phyloP scores from a whole-genome alignment of 2,113 vertebrate genomes.

The Sprattus sprattus region DNA sequence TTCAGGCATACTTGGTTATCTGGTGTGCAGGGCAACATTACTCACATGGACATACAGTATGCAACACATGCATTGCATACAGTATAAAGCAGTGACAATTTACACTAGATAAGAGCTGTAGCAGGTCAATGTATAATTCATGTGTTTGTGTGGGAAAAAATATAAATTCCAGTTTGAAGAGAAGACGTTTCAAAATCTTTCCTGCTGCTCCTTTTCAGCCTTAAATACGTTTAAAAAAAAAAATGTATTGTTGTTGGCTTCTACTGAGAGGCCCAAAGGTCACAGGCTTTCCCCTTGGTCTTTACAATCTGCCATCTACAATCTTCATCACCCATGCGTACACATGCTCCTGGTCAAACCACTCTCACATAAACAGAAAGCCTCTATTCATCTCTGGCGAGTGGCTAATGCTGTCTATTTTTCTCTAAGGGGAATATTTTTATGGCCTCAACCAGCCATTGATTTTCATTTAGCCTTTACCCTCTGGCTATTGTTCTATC shows the following conservation, averaged over 20 bases:
- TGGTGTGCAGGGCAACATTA: background rate
- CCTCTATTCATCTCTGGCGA: background rate
- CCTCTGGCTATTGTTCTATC: background rate
- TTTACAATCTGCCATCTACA: conserved; percentile 32
- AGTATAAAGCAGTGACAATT: background rate
- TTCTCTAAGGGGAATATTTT: background rate
- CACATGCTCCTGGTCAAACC: background rate
- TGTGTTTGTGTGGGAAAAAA: background rate
- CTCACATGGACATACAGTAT: background rate
- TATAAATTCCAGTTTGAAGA: background rate
- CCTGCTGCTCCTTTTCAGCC: background rate
- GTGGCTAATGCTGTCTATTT: background rate
- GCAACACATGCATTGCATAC: background rate
- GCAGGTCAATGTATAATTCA: background rate
- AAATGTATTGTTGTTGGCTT: background rate
- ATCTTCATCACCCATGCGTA: conserved; percentile 39
- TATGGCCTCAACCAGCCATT: background rate
- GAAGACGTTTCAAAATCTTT: background rate
- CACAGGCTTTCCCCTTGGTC: conserved; percentile 16
- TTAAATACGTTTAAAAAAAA: no score
- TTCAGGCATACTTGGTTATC: background rate
- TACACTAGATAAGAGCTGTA: background rate
- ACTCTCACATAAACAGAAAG: background rate
- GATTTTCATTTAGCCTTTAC: background rate
- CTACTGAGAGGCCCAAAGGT: conserved; percentile 3